Evolutionary conservation across 2,797 vertebrate species (phyloP).

Genomic region (Mormyrus proboscirostris): DNA sequence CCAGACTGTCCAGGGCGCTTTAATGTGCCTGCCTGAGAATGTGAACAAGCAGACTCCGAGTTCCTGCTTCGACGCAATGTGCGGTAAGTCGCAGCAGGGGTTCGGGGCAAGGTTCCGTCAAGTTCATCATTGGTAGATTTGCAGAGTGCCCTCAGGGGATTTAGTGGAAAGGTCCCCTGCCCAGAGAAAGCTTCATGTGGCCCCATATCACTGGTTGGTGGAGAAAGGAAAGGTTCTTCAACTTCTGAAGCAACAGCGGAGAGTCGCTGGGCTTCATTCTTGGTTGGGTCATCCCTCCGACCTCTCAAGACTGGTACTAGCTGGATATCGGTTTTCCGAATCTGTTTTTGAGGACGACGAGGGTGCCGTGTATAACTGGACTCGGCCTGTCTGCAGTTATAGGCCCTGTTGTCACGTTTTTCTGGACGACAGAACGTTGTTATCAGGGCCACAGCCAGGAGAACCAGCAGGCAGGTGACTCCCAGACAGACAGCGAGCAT

Average conservation of each 20-base stretch:
- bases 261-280: conserved; percentile 50
- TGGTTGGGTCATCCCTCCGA: conserved; percentile 50
- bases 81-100: conserved; percentile 44
- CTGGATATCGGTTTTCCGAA: conserved; percentile 87
- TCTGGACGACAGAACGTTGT: conserved; percentile 74
- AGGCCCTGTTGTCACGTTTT: conserved; percentile 76
- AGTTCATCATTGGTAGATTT: conserved; percentile 60
- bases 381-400: conserved; percentile 90
- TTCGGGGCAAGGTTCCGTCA: conserved; percentile 46
- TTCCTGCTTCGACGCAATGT: conserved; percentile 57
- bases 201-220: conserved; percentile 48
- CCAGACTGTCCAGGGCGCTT: conserved; percentile 49
- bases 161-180: conserved; percentile 33
- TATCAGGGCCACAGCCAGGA: conserved; percentile 66
- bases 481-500: conserved; percentile 72
- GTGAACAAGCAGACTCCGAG: conserved; percentile 40
- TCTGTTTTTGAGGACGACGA: conserved; percentile 80
- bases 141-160: conserved; percentile 49
- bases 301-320: conserved; percentile 75
- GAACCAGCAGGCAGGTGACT: conserved; percentile 61
- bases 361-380: conserved; percentile 78
- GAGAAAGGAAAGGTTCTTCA: conserved; percentile 33
- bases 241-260: conserved; percentile 39
- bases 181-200: conserved; percentile 60
- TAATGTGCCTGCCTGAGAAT: conserved; percentile 38